Conservation (phyloP, 2,888 invertebrate genomes). For the Heliconius cydno region DNA sequence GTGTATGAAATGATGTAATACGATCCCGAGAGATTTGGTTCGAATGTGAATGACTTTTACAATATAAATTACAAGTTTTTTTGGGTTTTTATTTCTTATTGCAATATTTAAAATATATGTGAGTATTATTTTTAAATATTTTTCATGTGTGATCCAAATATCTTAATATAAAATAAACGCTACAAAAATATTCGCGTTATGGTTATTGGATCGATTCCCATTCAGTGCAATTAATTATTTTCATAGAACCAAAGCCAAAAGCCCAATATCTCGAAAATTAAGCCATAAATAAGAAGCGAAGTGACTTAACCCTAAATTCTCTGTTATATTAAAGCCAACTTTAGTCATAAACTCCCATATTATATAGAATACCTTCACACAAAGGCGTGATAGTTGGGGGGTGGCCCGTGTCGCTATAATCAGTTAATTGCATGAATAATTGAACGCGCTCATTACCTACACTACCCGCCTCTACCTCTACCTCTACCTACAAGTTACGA, state of each 20-base stretch:
- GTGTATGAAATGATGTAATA: conserved; percentile 31
- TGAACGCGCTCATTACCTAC: conserved; percentile 66
- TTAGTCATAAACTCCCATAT: not conserved
- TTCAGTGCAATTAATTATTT: too few relatives aligned
- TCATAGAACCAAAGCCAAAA: too few relatives aligned
- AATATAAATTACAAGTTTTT: conserved; percentile 26
- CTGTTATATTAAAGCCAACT: not conserved
- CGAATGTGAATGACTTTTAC: conserved; percentile 31
- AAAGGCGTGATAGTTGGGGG: conserved; percentile 40
- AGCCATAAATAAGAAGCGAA: too few relatives aligned
- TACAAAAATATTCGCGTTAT: too few relatives aligned
- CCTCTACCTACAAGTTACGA: conserved; percentile 27
- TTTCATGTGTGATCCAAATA: not conserved
- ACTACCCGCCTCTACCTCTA: conserved; percentile 42
- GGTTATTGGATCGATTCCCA: too few relatives aligned
- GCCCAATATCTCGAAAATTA: too few relatives aligned
- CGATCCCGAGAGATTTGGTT: conserved; percentile 27
- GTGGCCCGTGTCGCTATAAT: conserved; percentile 71
- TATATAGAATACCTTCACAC: conserved; percentile 26
- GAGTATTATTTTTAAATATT: not conserved
- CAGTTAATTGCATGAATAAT: conserved; percentile 83
- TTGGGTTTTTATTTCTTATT: not conserved
- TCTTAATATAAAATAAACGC: too few relatives aligned
- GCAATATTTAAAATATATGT: not conserved
- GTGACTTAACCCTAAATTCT: too few relatives aligned